Percentiles rank a stretch among this genome's conserved stretches.
These are phyloP conservation scores for Heliopora coerulea DNA, from an alignment of 92 coral and sea anemone species.

Conservation along the genomic window DNA sequence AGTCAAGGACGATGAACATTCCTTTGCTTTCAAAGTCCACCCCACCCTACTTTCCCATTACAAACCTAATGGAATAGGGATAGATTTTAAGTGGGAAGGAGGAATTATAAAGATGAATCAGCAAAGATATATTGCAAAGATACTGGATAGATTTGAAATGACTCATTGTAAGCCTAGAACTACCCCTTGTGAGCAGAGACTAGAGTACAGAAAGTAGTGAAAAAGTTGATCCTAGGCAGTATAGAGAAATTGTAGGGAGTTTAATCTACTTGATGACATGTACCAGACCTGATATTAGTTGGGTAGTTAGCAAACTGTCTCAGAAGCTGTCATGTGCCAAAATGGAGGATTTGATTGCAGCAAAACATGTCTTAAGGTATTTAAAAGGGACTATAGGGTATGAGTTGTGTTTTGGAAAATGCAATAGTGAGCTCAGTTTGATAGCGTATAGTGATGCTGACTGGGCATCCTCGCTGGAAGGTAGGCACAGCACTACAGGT, in stretches of 20 bases:
- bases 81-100: too few species aligned
- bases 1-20: too few species aligned
- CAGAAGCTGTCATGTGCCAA: background rate
- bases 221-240: conserved; percentile 19
- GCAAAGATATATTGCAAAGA: conserved; percentile 8
- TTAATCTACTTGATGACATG: background rate
- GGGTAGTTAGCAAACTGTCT: too few species aligned
- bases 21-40: too few species aligned
- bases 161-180: conserved; percentile 37
- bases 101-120: conserved; percentile 20
- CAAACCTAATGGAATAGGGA: too few species aligned
- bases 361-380: conserved; percentile 17
- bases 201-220: conserved; percentile 2
- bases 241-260: conserved; percentile 21
- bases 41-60: too few species aligned
- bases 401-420: too few species aligned
- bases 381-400: conserved; percentile 23
- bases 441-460: background rate
- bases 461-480: conserved; percentile 8
- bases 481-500: conserved; percentile 8
- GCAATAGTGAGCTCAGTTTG: too few species aligned
- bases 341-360: background rate
- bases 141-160: conserved; percentile 40
- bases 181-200: conserved; percentile 37
- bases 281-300: conserved; percentile 7